These are phyloP conservation scores for Ectemnius lituratus DNA, from an alignment of 2,888 invertebrate species.

Conservation along the genomic window DNA sequence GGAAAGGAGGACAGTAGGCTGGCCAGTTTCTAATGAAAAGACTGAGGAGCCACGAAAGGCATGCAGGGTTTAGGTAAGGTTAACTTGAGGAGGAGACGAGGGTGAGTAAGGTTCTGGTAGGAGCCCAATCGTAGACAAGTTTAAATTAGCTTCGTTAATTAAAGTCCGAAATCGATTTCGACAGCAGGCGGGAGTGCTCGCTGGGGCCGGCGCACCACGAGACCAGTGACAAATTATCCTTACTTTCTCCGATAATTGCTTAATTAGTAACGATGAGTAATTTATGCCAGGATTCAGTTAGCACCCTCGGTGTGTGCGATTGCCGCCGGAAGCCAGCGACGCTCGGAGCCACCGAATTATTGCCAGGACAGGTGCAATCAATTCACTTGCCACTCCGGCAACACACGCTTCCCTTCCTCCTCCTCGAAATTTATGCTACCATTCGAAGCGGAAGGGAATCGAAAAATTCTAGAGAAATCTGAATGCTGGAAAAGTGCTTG, in stretches of 20 bases:
- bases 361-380: slow-evolving; percentile 19
- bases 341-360: slow-evolving; percentile 15
- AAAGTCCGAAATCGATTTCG: slow-evolving; percentile 64
- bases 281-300: slow-evolving; percentile 34
- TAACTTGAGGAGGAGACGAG: too few relatives aligned
- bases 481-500: too few relatives aligned
- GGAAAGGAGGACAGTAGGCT: too few relatives aligned
- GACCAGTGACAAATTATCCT: slow-evolving; percentile 51
- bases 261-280: slow-evolving; percentile 48
- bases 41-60: too few relatives aligned
- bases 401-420: background rate
- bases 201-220: slow-evolving; percentile 3
- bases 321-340: slow-evolving; percentile 3
- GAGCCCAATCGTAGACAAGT: slow-evolving; percentile 51
- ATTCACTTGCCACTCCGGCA: slow-evolving; percentile 13
- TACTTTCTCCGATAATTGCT: slow-evolving; percentile 41
- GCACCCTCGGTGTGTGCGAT: background rate
- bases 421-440: background rate
- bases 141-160: slow-evolving; percentile 68
- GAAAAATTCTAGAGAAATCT: background rate
- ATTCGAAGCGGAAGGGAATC: slow-evolving; percentile 3
- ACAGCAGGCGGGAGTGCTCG: slow-evolving; percentile 30
- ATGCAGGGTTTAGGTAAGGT: too few relatives aligned
- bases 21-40: too few relatives aligned
- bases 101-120: background rate